Evolutionary conservation across 2,113 vertebrate species (phyloP).

Genomic region (Carassius gibelio): DNA sequence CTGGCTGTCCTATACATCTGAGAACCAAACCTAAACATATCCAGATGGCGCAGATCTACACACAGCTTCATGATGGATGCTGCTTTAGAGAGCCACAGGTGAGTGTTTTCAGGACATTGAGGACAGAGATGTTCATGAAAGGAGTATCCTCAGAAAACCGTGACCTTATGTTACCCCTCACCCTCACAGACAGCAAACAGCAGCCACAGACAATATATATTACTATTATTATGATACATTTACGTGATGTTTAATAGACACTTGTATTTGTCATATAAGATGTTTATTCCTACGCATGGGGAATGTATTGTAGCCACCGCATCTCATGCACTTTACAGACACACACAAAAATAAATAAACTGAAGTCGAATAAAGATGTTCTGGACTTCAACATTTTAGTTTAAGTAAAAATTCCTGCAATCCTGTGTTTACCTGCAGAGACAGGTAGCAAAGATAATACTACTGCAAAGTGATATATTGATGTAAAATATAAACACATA

Average conservation of each 20-base stretch:
- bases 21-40: constrained; percentile 16
- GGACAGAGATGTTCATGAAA: background rate
- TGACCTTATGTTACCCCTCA: background rate
- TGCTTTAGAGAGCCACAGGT: constrained; percentile 10
- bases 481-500: background rate
- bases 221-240: too few relatives aligned
- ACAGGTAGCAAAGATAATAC: too few relatives aligned
- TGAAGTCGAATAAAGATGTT: too few relatives aligned
- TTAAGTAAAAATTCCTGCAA: too few relatives aligned
- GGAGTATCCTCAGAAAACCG: background rate
- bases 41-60: background rate
- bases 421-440: too few relatives aligned
- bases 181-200: background rate
- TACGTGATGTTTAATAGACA: too few relatives aligned
- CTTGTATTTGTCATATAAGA: background rate
- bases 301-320: too few relatives aligned
- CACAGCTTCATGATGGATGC: background rate
- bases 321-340: too few relatives aligned
- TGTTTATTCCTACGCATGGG: background rate
- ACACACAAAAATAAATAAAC: too few relatives aligned
- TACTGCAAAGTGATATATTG: background rate
- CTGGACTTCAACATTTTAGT: too few relatives aligned
- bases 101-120: background rate
- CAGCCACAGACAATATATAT: too few relatives aligned
- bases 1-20: constrained; percentile 4